These are phyloP conservation scores for Temnothorax longispinosus DNA, from an alignment of 1,140 invertebrate species.

Conservation along the genomic window DNA sequence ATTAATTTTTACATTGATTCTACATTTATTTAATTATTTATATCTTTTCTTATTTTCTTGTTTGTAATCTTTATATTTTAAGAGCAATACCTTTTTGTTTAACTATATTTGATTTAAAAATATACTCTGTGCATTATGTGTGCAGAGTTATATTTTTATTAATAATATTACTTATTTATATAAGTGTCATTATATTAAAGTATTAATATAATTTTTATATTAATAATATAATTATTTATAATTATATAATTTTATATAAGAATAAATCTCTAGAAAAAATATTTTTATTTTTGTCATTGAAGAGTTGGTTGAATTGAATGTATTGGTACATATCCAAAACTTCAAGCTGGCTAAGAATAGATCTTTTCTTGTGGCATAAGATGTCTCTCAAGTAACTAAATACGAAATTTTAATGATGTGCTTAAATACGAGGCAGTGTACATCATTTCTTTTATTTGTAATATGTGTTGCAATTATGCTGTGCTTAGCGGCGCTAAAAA, in stretches of 20 bases:
- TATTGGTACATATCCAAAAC: conserved; percentile 83
- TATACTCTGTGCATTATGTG: not conserved
- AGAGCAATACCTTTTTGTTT: not conserved
- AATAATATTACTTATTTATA: not conserved
- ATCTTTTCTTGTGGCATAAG: conserved; percentile 79
- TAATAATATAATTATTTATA: not conserved
- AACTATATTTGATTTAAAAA: conserved; percentile 7
- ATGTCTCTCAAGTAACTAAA: conserved; percentile 78
- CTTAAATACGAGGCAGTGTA: conserved; percentile 48
- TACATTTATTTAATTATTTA: conserved; percentile 8
- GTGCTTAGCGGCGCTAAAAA: conserved; percentile 46
- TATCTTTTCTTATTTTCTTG: not conserved
- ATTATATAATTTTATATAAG: conserved; percentile 1
- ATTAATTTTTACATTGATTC: conserved; percentile 16
- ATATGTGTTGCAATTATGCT: conserved; percentile 47
- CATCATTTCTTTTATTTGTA: conserved; percentile 47
- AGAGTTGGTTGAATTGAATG: conserved; percentile 76
- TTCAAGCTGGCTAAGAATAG: conserved; percentile 82
- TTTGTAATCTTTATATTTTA: conserved; percentile 7
- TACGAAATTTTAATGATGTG: conserved; percentile 70
- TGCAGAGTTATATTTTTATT: not conserved
- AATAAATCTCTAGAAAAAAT: not conserved
- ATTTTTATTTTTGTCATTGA: conserved; percentile 47
- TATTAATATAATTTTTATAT: conserved; percentile 25
- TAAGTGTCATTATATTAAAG: not conserved